Conservation (phyloP, 35 echinoderm and acorn worm genomes). For the Holothuria glaberrima region DNA sequence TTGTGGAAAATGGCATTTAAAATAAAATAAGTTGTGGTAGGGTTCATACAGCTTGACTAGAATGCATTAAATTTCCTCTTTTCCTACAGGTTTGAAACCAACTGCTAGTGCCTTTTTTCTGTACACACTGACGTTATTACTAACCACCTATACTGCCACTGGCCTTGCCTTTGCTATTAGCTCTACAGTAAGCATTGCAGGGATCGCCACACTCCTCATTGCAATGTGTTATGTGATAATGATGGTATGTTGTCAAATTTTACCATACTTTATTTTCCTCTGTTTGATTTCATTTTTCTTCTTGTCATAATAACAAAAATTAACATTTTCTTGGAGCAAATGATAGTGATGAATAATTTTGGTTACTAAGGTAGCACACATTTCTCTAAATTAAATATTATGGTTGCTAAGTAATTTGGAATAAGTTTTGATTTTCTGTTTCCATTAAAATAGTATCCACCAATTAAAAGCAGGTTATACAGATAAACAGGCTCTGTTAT, state of each 20-base stretch:
- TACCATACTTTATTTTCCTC: not conserved
- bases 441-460: no score
- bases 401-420: no score
- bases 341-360: no score
- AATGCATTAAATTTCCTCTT: not conserved
- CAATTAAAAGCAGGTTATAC: no score
- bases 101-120: slow-evolving; percentile 74
- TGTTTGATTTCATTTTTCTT: not conserved
- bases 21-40: no score
- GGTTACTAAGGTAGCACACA: no score
- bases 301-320: not conserved
- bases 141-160: slow-evolving; percentile 77
- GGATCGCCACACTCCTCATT: slow-evolving; percentile 78
- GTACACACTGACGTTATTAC: slow-evolving; percentile 68
- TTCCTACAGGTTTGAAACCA: slow-evolving; percentile 61
- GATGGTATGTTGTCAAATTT: slow-evolving; percentile 74
- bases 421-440: no score
- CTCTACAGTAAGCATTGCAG: slow-evolving; percentile 79
- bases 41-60: no score
- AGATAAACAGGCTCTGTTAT: no score
- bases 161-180: slow-evolving; percentile 83
- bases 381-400: no score
- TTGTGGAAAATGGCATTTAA: no score
- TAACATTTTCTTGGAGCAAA: no score
- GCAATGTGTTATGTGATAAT: slow-evolving; percentile 86